These are phyloP conservation scores for Nansenia antarctica DNA, from an alignment of 2,113 vertebrate genomes.

Conservation along the genomic window DNA sequence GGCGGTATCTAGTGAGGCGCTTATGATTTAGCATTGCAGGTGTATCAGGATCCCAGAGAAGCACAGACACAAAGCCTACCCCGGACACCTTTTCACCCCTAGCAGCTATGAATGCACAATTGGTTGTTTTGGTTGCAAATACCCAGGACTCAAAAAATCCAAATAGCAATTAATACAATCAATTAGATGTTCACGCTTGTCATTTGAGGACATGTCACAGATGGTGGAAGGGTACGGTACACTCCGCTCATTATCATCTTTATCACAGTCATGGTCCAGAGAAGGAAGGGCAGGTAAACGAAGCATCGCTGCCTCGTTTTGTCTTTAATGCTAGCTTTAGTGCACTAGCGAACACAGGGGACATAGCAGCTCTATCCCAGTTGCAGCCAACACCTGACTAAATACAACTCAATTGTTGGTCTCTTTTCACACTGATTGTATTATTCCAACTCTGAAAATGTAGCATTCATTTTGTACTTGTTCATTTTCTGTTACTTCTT, in stretches of 20 bases:
- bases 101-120: constrained; percentile 53
- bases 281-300: constrained; percentile 28
- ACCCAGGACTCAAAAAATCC: constrained; percentile 80
- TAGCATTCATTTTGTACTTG: too few relatives aligned
- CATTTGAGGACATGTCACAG: constrained; percentile 71
- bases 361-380: neutral
- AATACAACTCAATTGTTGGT: too few relatives aligned
- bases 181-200: constrained; percentile 78
- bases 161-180: constrained; percentile 83
- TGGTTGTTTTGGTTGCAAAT: constrained; percentile 72
- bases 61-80: constrained; percentile 17
- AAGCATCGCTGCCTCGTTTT: neutral
- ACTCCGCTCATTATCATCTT: constrained; percentile 56
- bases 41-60: constrained; percentile 59
- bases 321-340: neutral
- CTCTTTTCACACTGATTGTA: too few relatives aligned
- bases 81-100: constrained; percentile 49
- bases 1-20: constrained; percentile 71
- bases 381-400: constrained; percentile 11
- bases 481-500: too few relatives aligned
- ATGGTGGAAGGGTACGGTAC: constrained; percentile 60
- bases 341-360: neutral
- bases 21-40: constrained; percentile 81
- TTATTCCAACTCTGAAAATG: too few relatives aligned
- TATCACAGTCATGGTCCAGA: constrained; percentile 54